These are phyloP conservation scores for Limnodromus scolopaceus DNA, from an alignment of 2,797 vertebrate species.

Conservation along the genomic window DNA sequence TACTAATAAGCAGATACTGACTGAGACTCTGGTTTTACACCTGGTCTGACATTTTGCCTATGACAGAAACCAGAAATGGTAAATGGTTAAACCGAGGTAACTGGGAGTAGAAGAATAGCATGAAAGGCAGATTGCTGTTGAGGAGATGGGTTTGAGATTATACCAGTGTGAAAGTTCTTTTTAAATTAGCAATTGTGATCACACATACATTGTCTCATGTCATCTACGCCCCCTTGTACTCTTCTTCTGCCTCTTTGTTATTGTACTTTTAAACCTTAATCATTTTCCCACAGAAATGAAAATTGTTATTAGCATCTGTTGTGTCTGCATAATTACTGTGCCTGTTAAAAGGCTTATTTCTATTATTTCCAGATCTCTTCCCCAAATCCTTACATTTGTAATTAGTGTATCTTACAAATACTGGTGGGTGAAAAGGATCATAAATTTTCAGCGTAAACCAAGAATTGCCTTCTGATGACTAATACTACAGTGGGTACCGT, in stretches of 20 bases:
- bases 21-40: not conserved
- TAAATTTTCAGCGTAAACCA: not conserved
- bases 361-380: conserved; percentile 32
- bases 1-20: not conserved
- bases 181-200: conserved; percentile 56
- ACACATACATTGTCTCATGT: conserved; percentile 9
- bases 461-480: not conserved
- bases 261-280: conserved; percentile 54
- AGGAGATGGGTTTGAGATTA: conserved; percentile 1
- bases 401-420: conserved; percentile 27
- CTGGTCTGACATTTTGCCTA: not conserved
- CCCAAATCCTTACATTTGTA: conserved; percentile 22
- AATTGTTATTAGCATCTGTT: conserved; percentile 66
- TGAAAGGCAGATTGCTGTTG: conserved; percentile 10
- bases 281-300: conserved; percentile 43
- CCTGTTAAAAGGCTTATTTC: conserved; percentile 56
- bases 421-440: not conserved
- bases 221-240: not conserved
- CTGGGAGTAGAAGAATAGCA: not conserved
- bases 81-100: not conserved
- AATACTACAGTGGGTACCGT: not conserved
- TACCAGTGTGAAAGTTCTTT: conserved; percentile 41
- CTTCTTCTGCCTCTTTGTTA: conserved; percentile 15
- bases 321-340: conserved; percentile 50
- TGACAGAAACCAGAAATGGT: not conserved